Percentiles rank a stretch among this genome's conserved stretches.
Evolutionary conservation across 2,797 vertebrate species (phyloP).

Genomic region (Acanthurus leucopareius): DNA sequence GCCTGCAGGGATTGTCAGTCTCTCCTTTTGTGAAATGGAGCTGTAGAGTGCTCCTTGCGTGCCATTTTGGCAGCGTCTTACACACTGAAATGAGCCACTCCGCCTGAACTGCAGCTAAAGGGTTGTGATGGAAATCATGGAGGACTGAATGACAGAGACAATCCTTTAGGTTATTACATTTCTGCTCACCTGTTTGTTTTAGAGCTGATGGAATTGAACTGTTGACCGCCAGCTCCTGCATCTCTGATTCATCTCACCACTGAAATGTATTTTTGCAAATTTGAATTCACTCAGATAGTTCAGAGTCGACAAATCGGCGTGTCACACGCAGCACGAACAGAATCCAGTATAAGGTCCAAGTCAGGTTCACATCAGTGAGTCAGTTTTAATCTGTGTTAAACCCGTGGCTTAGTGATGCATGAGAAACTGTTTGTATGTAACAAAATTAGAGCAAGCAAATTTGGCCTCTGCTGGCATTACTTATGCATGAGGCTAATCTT

Average conservation of each 20-base stretch:
- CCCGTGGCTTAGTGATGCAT: slow-evolving; percentile 12
- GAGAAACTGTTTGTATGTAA: slow-evolving; percentile 48
- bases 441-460: slow-evolving; percentile 65
- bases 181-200: slow-evolving; percentile 39
- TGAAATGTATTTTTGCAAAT: slow-evolving; percentile 40
- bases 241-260: slow-evolving; percentile 13
- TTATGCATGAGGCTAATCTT: slow-evolving; percentile 62
- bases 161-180: slow-evolving; percentile 48
- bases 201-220: slow-evolving; percentile 33
- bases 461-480: slow-evolving; percentile 54
- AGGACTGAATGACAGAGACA: slow-evolving; percentile 26
- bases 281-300: neutral
- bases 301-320: neutral
- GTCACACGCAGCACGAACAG: slow-evolving; percentile 8
- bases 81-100: slow-evolving; percentile 40
- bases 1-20: slow-evolving; percentile 34
- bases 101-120: slow-evolving; percentile 46
- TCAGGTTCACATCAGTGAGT: slow-evolving; percentile 14
- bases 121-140: slow-evolving; percentile 50
- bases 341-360: neutral
- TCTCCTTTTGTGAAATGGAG: slow-evolving; percentile 41
- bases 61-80: slow-evolving; percentile 42
- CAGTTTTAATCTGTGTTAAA: slow-evolving; percentile 39
- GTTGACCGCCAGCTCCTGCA: slow-evolving; percentile 35
- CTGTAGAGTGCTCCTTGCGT: slow-evolving; percentile 18